Percentiles rank a stretch among this genome's conserved stretches.
Conservation (phyloP, 2,888 invertebrate species). For the Congeria kusceri region DNA sequence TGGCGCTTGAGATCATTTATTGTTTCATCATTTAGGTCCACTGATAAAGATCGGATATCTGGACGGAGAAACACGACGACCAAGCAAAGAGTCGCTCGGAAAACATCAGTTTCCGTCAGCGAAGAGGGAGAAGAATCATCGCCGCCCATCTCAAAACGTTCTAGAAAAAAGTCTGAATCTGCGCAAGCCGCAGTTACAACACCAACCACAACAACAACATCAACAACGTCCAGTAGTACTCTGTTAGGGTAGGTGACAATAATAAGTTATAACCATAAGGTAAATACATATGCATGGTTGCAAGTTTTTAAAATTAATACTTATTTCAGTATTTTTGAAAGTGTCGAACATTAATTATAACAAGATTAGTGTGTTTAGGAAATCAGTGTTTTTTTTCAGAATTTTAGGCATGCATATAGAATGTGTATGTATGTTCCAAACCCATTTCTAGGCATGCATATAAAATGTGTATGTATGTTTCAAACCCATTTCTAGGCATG, state of each 20-base stretch:
- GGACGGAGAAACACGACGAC: slow-evolving; percentile 20
- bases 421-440: no score
- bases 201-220: slow-evolving; percentile 18
- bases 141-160: slow-evolving; percentile 44
- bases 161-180: slow-evolving; percentile 48
- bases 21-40: slow-evolving; percentile 34
- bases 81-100: slow-evolving; percentile 14
- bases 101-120: slow-evolving; percentile 34
- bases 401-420: no score
- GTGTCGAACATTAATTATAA: no score
- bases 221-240: slow-evolving; percentile 25
- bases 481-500: no score
- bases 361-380: background rate
- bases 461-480: no score
- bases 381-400: background rate
- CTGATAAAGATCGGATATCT: slow-evolving; percentile 52
- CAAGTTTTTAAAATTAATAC: no score
- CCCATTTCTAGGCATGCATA: no score
- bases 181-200: slow-evolving; percentile 4
- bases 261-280: no score
- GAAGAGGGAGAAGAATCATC: slow-evolving; percentile 48
- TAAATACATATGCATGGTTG: no score
- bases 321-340: no score
- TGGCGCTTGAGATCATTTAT: no score
- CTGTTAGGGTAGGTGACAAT: slow-evolving; percentile 22